Conservation (phyloP, 2,113 vertebrate genomes). For the Litocranius walleri region DNA sequence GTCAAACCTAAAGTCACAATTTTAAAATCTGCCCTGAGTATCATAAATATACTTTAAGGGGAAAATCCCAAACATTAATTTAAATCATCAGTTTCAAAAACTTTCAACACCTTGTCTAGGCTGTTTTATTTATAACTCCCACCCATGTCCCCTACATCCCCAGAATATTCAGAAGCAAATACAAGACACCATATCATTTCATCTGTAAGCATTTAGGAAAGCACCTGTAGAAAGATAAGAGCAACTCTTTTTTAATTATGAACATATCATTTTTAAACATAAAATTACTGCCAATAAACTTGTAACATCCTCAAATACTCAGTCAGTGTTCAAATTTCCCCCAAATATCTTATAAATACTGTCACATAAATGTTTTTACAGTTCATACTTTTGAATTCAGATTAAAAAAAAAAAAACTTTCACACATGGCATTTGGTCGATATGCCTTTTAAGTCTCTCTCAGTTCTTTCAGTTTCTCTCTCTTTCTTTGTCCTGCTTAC, state of each 20-base stretch:
- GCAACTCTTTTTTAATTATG: background rate
- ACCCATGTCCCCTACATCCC: background rate
- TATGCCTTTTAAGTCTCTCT: background rate
- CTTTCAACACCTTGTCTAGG: background rate
- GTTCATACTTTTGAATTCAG: background rate
- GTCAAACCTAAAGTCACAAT: slow-evolving; percentile 1
- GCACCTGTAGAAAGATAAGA: background rate
- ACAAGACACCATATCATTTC: background rate
- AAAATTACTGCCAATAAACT: background rate
- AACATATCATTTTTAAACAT: background rate
- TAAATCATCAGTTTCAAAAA: background rate
- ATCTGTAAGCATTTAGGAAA: background rate
- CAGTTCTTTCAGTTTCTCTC: background rate
- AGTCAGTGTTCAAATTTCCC: background rate
- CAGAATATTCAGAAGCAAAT: background rate
- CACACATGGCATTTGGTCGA: background rate
- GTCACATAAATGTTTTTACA: background rate
- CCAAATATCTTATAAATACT: background rate
- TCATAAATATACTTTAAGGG: background rate
- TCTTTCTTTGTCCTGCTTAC: background rate
- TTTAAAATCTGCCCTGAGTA: background rate
- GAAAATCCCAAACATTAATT: background rate
- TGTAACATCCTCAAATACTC: background rate
- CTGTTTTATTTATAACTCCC: background rate
- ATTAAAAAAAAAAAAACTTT: background rate